phyloP scores from a whole-genome alignment of 30 jellyfish, hydroid and myxozoan species.

The Rhopilema esculentum region DNA sequence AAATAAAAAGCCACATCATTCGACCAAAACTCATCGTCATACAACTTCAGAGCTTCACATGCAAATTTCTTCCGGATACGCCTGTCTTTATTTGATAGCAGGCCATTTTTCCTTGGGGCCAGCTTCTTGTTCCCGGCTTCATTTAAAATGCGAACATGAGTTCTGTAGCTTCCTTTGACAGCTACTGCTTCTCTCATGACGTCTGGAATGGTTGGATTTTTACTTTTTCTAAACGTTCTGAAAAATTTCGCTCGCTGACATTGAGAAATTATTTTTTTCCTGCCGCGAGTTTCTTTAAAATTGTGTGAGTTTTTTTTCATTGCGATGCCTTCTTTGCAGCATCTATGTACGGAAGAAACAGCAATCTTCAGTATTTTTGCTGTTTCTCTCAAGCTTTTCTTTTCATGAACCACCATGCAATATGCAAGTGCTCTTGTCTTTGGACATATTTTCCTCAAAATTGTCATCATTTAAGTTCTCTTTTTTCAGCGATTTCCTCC shows the following conservation, averaged over 20 bases:
- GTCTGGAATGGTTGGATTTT: background rate
- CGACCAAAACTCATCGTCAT: constrained; percentile 1
- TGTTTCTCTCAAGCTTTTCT: no score
- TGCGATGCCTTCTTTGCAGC: no score
- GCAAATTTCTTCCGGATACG: background rate
- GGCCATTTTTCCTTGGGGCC: background rate
- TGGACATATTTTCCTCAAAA: no score
- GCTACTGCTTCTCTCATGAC: background rate
- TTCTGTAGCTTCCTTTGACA: background rate
- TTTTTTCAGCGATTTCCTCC: no score
- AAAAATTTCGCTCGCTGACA: background rate
- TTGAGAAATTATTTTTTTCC: background rate
- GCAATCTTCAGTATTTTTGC: no score
- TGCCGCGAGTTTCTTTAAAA: background rate
- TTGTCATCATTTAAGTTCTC: no score
- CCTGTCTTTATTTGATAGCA: background rate
- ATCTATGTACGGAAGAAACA: no score
- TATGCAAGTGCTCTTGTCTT: no score
- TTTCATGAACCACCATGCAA: no score
- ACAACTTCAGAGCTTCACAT: background rate
- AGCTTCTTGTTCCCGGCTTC: background rate
- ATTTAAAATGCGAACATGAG: no score
- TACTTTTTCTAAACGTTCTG: background rate
- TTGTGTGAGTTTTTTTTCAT: no score
- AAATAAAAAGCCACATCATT: background rate